Evolutionary conservation across 2,888 invertebrate genomes (phyloP), one percentile per base, ranked within the genome.

Genomic region (Nemurella pictetii): DNA sequence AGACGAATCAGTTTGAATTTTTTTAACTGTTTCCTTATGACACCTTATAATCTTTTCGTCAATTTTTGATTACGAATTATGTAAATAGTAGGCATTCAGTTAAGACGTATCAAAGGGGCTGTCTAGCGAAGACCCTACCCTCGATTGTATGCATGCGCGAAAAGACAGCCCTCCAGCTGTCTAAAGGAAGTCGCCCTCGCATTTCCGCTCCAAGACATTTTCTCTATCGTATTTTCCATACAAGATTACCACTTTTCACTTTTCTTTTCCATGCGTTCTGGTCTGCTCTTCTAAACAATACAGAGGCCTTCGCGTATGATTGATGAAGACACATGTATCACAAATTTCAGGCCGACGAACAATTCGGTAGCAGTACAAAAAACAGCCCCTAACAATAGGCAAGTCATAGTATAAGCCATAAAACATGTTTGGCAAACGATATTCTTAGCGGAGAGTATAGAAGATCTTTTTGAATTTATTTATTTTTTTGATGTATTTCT

Each of bases 231-330:
- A 36, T 26, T 81, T 81, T 32, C 35, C 55, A 81, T 32, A 32
- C 80, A 81, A 81, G 80, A 81, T 35, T 81, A 15, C 35, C 35
- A 81, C 35, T 81, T 81, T 81, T 26, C 35, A 81, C 80, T 81
- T 81, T 81, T 35, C 80, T 32, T 35, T 81, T 32, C 29, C 80
- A 81, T 26, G 26, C 75, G 26, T 20, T 55, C n/a, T n/a, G 27
- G 3, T 27, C 28, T 28, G 2, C 75, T 9, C 27, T 26, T 25
- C 80, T 32, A 35, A 35, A n/a, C 36, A 81, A 35, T 36, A 81
- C 29, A 81, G 4, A 35, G 29, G 15, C 29, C 29, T 32, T 81
- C 20, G 9, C 32, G 35, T 26, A 35, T 81, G 80, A 81, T 81
- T 81, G 80, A 81, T 81, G 80, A 35, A 81, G 75, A 75, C 75